A percentile compares a stretch with the other conserved stretches of the same genome.
phyloP scores from a whole-genome alignment of 1,140 invertebrate genomes.

The Aphis gossypii region DNA sequence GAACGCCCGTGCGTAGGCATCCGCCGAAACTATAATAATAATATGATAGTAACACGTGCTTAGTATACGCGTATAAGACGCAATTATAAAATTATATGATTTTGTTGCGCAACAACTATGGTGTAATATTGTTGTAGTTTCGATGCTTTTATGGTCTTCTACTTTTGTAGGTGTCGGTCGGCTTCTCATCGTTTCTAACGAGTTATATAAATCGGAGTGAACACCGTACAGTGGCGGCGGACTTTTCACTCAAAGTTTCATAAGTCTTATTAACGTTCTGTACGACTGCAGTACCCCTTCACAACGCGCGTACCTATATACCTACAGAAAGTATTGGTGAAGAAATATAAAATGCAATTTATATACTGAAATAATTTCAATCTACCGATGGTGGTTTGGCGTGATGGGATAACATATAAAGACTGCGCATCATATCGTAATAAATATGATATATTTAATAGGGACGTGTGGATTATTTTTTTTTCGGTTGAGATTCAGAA shows the following conservation, averaged over 20 bases:
- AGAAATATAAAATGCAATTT: background rate
- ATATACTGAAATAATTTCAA: background rate
- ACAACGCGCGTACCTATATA: background rate
- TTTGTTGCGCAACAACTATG: background rate
- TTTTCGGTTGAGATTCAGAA: no score
- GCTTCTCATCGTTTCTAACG: background rate
- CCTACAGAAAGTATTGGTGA: background rate
- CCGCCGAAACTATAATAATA: background rate
- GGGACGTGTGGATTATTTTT: no score
- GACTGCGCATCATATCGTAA: no score
- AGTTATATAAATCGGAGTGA: background rate
- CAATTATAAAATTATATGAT: background rate
- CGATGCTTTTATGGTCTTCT: background rate
- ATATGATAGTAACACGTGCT: background rate
- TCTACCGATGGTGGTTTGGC: background rate
- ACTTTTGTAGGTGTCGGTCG: background rate
- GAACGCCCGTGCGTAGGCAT: no score
- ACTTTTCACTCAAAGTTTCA: background rate
- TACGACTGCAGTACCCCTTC: background rate
- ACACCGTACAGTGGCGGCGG: background rate
- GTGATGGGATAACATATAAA: background rate
- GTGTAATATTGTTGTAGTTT: background rate
- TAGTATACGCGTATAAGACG: background rate
- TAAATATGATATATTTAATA: no score
- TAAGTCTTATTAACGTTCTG: background rate